A percentile compares a stretch with the other conserved stretches of the same genome.
Conservation (phyloP, 1,140 invertebrate genomes). For the Oscheius sp. region DNA sequence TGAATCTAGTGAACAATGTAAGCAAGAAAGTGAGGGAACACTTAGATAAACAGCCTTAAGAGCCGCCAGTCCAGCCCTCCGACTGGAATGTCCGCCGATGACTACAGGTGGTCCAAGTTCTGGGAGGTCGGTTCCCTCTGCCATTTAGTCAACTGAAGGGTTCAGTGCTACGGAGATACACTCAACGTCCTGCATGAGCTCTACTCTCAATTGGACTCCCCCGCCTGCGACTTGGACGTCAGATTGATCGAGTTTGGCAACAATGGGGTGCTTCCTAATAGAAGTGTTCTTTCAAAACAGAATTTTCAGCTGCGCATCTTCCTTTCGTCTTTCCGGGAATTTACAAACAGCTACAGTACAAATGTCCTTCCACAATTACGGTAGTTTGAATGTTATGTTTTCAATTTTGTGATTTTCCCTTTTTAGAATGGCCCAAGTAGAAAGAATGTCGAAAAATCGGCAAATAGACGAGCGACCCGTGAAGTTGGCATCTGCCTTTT, state of each 20-base stretch:
- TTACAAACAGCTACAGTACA: too few relatives aligned
- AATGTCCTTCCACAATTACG: constrained; percentile 1
- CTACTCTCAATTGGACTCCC: background rate
- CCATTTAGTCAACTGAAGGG: constrained; percentile 12
- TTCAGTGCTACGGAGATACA: constrained; percentile 8
- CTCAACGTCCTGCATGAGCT: background rate
- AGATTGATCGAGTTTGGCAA: background rate
- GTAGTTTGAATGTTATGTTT: background rate
- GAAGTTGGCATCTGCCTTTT: background rate
- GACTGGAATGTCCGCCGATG: background rate
- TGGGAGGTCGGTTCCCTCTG: background rate
- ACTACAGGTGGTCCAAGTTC: background rate
- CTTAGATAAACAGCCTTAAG: background rate
- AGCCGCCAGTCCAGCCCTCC: background rate
- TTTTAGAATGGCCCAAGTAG: constrained; percentile 1
- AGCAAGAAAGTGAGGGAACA: constrained; percentile 3
- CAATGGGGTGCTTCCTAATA: too few relatives aligned
- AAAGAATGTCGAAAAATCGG: background rate
- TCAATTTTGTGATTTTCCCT: constrained; percentile 4
- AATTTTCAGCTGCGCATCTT: constrained; percentile 13
- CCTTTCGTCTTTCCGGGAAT: constrained; percentile 18
- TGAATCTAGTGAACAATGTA: constrained; percentile 15
- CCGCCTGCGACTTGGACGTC: background rate
- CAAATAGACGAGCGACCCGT: background rate
- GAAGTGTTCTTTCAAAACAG: too few relatives aligned